Evolutionary conservation across 2,888 invertebrate genomes (phyloP).

Genomic region (Steinernema hermaphroditum): DNA sequence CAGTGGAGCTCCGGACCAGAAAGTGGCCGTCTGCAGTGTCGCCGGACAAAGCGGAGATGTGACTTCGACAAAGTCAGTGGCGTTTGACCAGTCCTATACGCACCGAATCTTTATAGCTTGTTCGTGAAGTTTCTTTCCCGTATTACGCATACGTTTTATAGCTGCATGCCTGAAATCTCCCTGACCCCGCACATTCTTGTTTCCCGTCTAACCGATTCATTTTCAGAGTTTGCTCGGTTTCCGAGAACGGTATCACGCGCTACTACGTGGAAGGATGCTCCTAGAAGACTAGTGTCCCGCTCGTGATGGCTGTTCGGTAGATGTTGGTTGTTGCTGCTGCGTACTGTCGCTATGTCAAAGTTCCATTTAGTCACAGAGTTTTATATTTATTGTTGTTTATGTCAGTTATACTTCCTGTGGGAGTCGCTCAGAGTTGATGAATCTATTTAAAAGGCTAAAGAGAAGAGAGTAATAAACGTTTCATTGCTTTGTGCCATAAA

Average conservation of each 20-base stretch:
- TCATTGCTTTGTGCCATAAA: neutral
- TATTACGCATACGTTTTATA: neutral
- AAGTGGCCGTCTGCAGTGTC: slow-evolving; percentile 8
- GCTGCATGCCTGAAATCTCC: neutral
- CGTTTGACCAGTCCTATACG: slow-evolving; percentile 8
- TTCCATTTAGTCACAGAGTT: slow-evolving; percentile 10
- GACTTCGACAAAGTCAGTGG: slow-evolving; percentile 19
- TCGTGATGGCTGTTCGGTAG: neutral
- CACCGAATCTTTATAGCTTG: slow-evolving; percentile 25
- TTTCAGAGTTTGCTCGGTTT: slow-evolving; percentile 7
- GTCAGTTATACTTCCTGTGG: neutral
- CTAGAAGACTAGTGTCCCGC: neutral
- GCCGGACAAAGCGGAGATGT: slow-evolving; percentile 11
- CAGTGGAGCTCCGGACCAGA: neutral
- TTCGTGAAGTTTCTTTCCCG: slow-evolving; percentile 9
- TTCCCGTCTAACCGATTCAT: neutral
- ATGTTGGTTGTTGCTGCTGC: neutral
- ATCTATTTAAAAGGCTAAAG: neutral
- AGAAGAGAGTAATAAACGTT: neutral
- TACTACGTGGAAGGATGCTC: slow-evolving; percentile 14
- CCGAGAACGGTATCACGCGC: slow-evolving; percentile 5
- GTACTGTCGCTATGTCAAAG: neutral
- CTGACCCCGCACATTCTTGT: neutral
- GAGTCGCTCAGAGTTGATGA: neutral
- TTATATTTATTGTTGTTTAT: slow-evolving; percentile 18